These are phyloP conservation scores for Chrysolina oricalcia DNA, from an alignment of 2,888 invertebrate genomes.

Conservation along the genomic window DNA sequence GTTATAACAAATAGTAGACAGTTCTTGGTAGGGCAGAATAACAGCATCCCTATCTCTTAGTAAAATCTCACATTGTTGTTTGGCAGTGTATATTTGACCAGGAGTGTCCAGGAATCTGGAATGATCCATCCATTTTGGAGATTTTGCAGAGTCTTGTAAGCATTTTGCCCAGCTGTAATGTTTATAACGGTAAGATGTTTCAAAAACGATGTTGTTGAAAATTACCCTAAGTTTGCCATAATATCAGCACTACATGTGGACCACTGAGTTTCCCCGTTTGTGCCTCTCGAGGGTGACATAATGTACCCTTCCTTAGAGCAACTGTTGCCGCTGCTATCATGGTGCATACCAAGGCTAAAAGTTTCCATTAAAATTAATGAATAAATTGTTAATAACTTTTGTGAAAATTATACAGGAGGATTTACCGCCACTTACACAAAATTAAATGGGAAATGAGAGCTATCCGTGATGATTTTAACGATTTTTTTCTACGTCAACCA, in stretches of 20 bases:
- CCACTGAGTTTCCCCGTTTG: constrained; percentile 86
- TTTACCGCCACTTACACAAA: too few species aligned
- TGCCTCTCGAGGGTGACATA: constrained; percentile 88
- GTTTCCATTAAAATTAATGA: too few species aligned
- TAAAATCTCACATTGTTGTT: constrained; percentile 83
- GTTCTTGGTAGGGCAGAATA: constrained; percentile 70
- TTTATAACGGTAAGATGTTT: not conserved
- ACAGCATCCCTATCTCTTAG: constrained; percentile 81
- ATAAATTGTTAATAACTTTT: constrained; percentile 21
- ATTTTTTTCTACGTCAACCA: too few species aligned
- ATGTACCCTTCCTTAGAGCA: constrained; percentile 86
- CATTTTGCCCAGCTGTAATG: constrained; percentile 77
- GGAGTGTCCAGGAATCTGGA: constrained; percentile 78
- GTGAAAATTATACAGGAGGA: too few species aligned
- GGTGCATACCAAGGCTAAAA: constrained; percentile 85
- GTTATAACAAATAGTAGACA: constrained; percentile 77
- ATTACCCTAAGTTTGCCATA: constrained; percentile 76
- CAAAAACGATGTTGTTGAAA: not conserved
- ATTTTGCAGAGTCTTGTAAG: constrained; percentile 76
- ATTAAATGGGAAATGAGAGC: too few species aligned
- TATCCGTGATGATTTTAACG: too few species aligned
- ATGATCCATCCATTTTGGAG: constrained; percentile 76
- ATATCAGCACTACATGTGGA: constrained; percentile 83
- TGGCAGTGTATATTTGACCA: constrained; percentile 81
- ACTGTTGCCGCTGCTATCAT: constrained; percentile 82